Conservation (phyloP, 2,113 vertebrate species). For the mouse (Mus musculus) region DNA sequence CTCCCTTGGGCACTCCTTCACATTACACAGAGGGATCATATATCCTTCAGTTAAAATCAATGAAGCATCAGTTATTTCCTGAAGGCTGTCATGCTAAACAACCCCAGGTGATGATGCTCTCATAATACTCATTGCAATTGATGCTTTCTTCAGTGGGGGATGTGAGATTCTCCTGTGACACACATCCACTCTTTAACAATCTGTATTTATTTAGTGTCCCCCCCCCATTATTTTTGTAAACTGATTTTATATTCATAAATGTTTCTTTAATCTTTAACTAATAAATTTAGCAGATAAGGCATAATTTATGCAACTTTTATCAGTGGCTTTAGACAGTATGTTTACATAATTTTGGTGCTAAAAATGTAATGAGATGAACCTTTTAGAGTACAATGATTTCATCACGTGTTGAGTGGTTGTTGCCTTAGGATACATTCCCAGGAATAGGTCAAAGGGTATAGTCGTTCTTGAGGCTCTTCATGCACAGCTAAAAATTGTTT, state of each 20-base stretch:
- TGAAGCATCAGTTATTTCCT: not conserved
- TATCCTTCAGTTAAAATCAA: not conserved
- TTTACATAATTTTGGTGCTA: not conserved
- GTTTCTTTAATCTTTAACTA: constrained; percentile 14
- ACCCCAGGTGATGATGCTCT: not conserved
- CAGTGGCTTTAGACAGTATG: not conserved
- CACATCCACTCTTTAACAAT: not conserved
- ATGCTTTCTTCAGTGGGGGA: not conserved
- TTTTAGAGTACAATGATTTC: not conserved
- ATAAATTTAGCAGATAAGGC: not conserved
- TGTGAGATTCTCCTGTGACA: not conserved
- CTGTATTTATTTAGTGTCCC: not conserved
- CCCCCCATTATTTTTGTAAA: not conserved
- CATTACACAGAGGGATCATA: not conserved
- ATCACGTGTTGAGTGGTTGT: constrained; percentile 26
- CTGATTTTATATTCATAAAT: not conserved
- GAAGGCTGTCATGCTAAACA: not conserved
- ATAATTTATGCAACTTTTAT: constrained; percentile 22
- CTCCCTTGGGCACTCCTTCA: not conserved
- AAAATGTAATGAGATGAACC: not conserved
- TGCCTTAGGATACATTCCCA: constrained; percentile 54
- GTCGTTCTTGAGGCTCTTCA: not conserved
- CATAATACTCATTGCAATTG: not conserved
- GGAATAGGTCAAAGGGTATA: constrained; percentile 47
- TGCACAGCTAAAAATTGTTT: constrained; percentile 47